phyloP scores from a whole-genome alignment of 2,888 invertebrate species.

The Apamea epomidion region DNA sequence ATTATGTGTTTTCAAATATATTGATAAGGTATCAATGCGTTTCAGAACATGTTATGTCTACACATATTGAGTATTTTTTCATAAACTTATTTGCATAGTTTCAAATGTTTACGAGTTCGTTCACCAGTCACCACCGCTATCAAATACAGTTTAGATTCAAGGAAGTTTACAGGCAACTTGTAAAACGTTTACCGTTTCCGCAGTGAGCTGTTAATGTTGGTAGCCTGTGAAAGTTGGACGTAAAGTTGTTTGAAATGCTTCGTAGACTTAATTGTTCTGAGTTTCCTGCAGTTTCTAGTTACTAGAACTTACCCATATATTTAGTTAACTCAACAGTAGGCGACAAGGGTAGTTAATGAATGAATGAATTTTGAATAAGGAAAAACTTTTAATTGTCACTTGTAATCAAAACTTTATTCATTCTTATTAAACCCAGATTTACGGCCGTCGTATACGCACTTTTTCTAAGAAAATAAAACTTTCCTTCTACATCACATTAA shows the following conservation, averaged over 20 bases:
- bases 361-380: not conserved
- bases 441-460: not conserved
- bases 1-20: slow-evolving; percentile 18
- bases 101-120: not conserved
- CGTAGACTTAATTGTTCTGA: slow-evolving; percentile 10
- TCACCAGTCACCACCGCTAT: slow-evolving; percentile 4
- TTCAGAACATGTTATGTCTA: slow-evolving; percentile 8
- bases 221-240: slow-evolving; percentile 42
- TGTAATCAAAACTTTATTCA: not conserved
- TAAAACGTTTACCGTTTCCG: slow-evolving; percentile 43
- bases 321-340: not conserved
- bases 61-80: slow-evolving; percentile 3
- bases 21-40: slow-evolving; percentile 29
- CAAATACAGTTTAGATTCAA: slow-evolving; percentile 6
- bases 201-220: slow-evolving; percentile 23
- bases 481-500: slow-evolving; percentile 18
- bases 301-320: slow-evolving; percentile 8
- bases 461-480: slow-evolving; percentile 8
- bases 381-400: not conserved
- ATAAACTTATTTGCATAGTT: not conserved
- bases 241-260: slow-evolving; percentile 43
- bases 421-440: not conserved
- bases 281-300: slow-evolving; percentile 13
- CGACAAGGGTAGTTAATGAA: not conserved
- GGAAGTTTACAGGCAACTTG: slow-evolving; percentile 31